Evolutionary conservation across 2,113 vertebrate species (phyloP).

Genomic region (Cygnus buccinator): DNA sequence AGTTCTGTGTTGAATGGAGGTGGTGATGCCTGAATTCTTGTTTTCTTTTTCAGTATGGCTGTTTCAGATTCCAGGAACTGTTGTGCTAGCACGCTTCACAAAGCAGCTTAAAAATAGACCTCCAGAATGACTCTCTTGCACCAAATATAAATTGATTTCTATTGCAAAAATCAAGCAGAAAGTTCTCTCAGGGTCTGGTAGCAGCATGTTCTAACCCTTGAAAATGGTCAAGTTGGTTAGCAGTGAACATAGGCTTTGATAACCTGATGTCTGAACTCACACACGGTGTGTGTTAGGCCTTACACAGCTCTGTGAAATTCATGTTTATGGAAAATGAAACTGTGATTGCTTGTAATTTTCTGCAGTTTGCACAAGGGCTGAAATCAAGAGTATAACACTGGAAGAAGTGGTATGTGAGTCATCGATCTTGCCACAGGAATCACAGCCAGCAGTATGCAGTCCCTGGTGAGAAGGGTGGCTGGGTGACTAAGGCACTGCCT

Average conservation of each 20-base stretch:
- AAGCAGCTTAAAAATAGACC: conserved; percentile 55
- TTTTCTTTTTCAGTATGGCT: conserved; percentile 10
- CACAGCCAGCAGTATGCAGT: neutral
- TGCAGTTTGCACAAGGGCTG: neutral
- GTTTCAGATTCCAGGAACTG: conserved; percentile 39
- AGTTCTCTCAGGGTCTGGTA: neutral
- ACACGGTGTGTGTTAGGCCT: neutral
- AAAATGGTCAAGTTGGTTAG: neutral
- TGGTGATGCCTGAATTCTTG: conserved; percentile 43
- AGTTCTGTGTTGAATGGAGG: conserved; percentile 31
- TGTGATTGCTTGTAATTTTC: neutral
- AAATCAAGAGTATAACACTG: neutral
- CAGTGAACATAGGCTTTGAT: neutral
- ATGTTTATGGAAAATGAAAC: conserved; percentile 2
- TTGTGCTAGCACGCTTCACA: conserved; percentile 31
- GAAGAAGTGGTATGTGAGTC: neutral
- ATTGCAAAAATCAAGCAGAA: neutral
- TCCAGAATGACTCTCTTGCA: neutral
- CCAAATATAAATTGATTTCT: conserved; percentile 34
- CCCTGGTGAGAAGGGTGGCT: neutral
- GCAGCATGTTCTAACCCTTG: neutral
- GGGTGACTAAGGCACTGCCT: neutral
- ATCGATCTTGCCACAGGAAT: neutral
- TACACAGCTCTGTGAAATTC: neutral
- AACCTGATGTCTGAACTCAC: neutral